Base-by-base conservation (phyloP, 2,797 vertebrate species). In the Tenualosa ilisha region DNA sequence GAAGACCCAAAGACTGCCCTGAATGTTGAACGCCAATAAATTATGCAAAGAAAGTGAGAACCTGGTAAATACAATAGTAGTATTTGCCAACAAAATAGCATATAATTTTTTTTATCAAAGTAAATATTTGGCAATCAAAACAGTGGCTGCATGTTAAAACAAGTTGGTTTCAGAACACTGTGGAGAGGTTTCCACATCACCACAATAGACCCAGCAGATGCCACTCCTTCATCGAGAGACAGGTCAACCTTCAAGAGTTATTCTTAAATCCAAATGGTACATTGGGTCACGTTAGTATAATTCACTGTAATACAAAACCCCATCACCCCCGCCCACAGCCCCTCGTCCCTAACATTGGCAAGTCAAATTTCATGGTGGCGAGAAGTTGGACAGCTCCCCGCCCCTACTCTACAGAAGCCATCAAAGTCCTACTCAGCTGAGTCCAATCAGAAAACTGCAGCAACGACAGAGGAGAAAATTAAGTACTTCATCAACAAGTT, bases 401-500 rank as follows among this genome's bases (percentile, higher is more conserved):
- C 17, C 22, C 65, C 72, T 79, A 79, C 20, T 20, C 72, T 79
- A 12, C 50, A 43, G 72, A 40, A 11, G 46, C 72, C 43, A 79
- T 46, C 68, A 82, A 81, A 83, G 82, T 84, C 81, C 61, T 85
- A 87, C 72, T 79, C 83, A 22, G 37, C 84, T 79, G 65, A 87
- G 65, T 51, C 84, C 86, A 90, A 88, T 79, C 68, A 68, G 88
- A 85, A 79, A 87, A 68, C 85, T 82, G 86, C 84, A 88, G 87
- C 81, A 72, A 83, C 50, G 84, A 59, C 65, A 86, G 84, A 24
- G 84, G 88, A 68, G 26, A 84, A 83, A 49, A 49, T 15, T 83
- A 89, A 89, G 88, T 13, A 50, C 88, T 87, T 88, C 68, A 89
- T 85, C n/a, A 83, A 92, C 90, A 92, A 31, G 90, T 85, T 81